phyloP scores from a whole-genome alignment of 1,140 invertebrate genomes.

The Ostrea edulis region DNA sequence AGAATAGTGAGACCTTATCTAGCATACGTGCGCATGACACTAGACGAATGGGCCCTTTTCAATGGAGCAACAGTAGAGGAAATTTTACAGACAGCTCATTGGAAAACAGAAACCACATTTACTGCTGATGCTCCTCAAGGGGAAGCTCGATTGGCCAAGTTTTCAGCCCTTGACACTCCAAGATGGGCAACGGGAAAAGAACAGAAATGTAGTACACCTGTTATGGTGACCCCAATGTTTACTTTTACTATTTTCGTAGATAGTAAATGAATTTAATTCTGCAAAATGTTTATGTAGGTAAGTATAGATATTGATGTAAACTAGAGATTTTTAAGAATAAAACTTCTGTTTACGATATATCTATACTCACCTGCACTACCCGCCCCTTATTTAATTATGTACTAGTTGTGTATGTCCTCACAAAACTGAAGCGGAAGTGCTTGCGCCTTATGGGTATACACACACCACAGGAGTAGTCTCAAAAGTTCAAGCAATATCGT shows the following conservation, averaged over 20 bases:
- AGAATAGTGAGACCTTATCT: neutral
- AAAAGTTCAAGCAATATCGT: conserved; percentile 4
- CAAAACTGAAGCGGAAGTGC: neutral
- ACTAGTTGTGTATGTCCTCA: neutral
- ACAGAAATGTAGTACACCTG: neutral
- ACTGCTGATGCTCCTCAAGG: neutral
- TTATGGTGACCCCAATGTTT: neutral
- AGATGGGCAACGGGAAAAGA: neutral
- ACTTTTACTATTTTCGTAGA: neutral
- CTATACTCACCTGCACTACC: neutral
- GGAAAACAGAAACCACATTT: neutral
- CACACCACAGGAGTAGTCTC: neutral
- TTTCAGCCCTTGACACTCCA: neutral
- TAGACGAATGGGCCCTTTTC: conserved; percentile 28
- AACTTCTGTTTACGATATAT: neutral
- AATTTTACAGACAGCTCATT: neutral
- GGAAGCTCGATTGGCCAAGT: conserved; percentile 25
- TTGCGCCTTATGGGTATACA: conserved; percentile 5
- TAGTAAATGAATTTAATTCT: neutral
- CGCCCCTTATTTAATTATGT: neutral
- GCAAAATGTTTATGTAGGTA: neutral
- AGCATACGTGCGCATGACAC: conserved; percentile 27
- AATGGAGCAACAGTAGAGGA: conserved; percentile 17
- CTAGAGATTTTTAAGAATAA: neutral
- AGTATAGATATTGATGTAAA: neutral